A percentile compares a stretch with the other conserved stretches of the same genome.
These are phyloP conservation scores for Yponomeuta evonymella DNA, from an alignment of 2,888 invertebrate species.

Conservation along the genomic window DNA sequence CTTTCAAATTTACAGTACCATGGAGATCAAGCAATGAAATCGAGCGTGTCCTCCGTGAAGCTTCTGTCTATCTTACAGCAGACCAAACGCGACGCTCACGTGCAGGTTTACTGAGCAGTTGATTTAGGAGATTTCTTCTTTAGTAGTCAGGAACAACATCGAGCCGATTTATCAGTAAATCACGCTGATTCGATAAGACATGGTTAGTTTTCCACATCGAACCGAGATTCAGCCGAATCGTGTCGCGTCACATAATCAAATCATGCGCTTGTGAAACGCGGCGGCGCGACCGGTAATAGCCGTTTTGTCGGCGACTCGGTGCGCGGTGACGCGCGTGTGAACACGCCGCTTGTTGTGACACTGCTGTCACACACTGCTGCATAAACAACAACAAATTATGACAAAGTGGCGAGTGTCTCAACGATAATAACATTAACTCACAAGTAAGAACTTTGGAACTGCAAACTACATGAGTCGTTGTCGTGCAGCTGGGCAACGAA, in stretches of 20 bases:
- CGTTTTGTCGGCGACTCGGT: neutral
- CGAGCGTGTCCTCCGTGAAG: neutral
- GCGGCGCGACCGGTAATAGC: neutral
- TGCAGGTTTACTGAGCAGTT: neutral
- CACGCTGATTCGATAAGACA: neutral
- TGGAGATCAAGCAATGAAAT: too few relatives aligned
- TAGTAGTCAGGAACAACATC: neutral
- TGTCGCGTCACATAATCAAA: constrained; percentile 3
- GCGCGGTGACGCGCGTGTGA: neutral
- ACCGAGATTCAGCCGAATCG: neutral
- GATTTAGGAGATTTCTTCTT: neutral
- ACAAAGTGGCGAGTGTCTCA: neutral
- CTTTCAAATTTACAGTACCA: too few relatives aligned
- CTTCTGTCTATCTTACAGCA: neutral
- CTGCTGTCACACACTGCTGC: neutral
- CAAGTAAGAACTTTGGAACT: too few relatives aligned
- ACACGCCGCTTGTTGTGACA: neutral
- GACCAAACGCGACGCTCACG: neutral
- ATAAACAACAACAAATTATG: neutral
- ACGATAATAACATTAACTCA: too few relatives aligned
- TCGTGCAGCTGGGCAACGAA: too few relatives aligned
- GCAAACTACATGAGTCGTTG: too few relatives aligned
- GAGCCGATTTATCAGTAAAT: neutral
- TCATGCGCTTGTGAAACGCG: neutral
- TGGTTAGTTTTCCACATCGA: neutral